phyloP scores from a whole-genome alignment of 2,113 vertebrate species.

The Ptychochromis oligacanthus region DNA sequence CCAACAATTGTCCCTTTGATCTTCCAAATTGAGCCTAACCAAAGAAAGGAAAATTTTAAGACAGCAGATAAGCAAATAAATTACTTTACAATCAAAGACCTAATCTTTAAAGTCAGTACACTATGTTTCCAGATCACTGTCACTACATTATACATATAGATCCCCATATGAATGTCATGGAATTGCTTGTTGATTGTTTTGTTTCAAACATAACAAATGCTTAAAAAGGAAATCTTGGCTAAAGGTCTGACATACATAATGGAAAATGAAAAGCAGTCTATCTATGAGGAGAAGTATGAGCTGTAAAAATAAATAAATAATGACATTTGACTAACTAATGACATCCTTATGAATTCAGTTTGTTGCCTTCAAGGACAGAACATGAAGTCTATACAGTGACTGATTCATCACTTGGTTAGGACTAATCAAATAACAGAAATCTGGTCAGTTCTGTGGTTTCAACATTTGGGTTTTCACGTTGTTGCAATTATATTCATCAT shows the following conservation, averaged over 20 bases:
- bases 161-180: slow-evolving; percentile 16
- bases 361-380: slow-evolving; percentile 3
- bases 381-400: slow-evolving; percentile 4
- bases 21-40: slow-evolving; percentile 16
- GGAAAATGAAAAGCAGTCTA: slow-evolving; percentile 14
- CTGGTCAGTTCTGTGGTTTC: slow-evolving; percentile 53
- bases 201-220: slow-evolving; percentile 25
- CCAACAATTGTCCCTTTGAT: slow-evolving; percentile 38
- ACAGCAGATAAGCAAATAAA: slow-evolving; percentile 22
- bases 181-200: slow-evolving; percentile 12
- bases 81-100: slow-evolving; percentile 1
- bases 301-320: slow-evolving; percentile 2
- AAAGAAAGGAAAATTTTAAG: slow-evolving; percentile 23
- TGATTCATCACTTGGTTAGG: slow-evolving; percentile 41
- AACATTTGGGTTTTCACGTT: slow-evolving; percentile 55
- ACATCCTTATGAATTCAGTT: slow-evolving; percentile 10
- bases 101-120: slow-evolving; percentile 7
- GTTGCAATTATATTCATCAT: slow-evolving; percentile 68
- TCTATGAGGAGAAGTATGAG: neutral
- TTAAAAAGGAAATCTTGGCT: neutral
- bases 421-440: slow-evolving; percentile 68
- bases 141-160: slow-evolving; percentile 12
- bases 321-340: neutral
- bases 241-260: slow-evolving; percentile 31
- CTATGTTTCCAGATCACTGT: neutral